These are phyloP conservation scores for Hylaeus volcanicus DNA, from an alignment of 1,140 invertebrate genomes.

Conservation along the genomic window DNA sequence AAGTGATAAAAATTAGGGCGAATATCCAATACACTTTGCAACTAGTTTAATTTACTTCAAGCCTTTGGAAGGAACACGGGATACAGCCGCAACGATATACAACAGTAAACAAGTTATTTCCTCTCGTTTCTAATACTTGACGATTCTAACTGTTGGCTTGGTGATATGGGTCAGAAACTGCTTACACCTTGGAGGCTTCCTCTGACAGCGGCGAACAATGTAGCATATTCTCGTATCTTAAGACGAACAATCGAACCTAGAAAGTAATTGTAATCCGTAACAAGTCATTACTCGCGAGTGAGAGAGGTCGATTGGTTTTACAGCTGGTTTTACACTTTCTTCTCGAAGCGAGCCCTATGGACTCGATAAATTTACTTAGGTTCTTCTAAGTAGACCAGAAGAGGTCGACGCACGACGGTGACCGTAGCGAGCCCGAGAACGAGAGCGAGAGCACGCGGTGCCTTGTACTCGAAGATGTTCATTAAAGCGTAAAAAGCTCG, in stretches of 20 bases:
- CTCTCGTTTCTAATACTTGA: background rate
- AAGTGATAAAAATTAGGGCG: too few species aligned
- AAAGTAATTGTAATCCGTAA: conserved; percentile 14
- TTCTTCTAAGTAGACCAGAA: conserved; percentile 34
- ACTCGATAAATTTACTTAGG: conserved; percentile 39
- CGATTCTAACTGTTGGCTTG: background rate
- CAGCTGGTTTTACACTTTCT: conserved; percentile 31
- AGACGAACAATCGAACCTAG: conserved; percentile 8
- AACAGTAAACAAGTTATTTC: too few species aligned
- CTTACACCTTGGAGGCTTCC: background rate
- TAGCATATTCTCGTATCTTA: background rate
- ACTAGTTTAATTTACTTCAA: too few species aligned
- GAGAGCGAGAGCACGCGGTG: background rate
- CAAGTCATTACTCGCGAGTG: conserved; percentile 6
- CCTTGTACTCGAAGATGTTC: background rate
- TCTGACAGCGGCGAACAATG: background rate
- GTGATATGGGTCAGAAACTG: background rate
- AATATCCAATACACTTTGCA: too few species aligned
- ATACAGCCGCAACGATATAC: too few species aligned
- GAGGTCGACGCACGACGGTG: conserved; percentile 57
- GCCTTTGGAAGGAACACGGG: too few species aligned
- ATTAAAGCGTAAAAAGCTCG: conserved; percentile 31
- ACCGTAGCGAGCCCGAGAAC: conserved; percentile 32
- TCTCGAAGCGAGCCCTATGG: conserved; percentile 8
- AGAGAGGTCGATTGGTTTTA: conserved; percentile 46